These are phyloP conservation scores for Hippoglossus stenolepis DNA, from an alignment of 2,113 vertebrate genomes.

Conservation along the genomic window DNA sequence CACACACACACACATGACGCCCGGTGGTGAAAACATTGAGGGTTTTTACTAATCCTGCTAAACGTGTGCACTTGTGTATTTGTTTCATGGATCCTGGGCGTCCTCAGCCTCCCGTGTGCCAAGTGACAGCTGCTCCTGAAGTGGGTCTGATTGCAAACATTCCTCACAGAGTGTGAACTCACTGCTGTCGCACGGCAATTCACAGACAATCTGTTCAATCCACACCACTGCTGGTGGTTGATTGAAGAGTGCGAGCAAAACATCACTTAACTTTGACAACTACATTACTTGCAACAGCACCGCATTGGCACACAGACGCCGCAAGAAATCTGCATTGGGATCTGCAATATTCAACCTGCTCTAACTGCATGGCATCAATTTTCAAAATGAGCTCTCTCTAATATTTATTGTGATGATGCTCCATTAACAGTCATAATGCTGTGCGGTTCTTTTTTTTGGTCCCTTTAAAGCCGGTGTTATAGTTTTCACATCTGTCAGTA, in stretches of 20 bases:
- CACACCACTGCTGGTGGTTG: slow-evolving; percentile 58
- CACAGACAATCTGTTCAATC: slow-evolving; percentile 72
- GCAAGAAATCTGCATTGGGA: slow-evolving; percentile 12
- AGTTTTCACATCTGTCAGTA: background rate
- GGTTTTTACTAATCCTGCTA: background rate
- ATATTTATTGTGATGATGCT: background rate
- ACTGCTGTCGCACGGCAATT: slow-evolving; percentile 52
- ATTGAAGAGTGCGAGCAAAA: slow-evolving; percentile 53
- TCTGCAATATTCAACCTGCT: background rate
- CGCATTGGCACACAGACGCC: slow-evolving; percentile 7
- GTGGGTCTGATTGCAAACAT: slow-evolving; percentile 71
- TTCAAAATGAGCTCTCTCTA: background rate
- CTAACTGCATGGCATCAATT: background rate
- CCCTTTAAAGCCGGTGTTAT: background rate
- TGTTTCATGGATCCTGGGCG: slow-evolving; percentile 47
- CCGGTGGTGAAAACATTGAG: slow-evolving; percentile 4
- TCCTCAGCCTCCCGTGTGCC: slow-evolving; percentile 46
- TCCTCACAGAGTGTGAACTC: slow-evolving; percentile 62
- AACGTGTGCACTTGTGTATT: slow-evolving; percentile 13
- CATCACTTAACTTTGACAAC: slow-evolving; percentile 57
- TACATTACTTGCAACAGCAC: slow-evolving; percentile 24
- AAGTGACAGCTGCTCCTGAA: slow-evolving; percentile 65
- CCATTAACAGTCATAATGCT: background rate
- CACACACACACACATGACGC: background rate
- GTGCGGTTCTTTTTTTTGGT: background rate